Evolutionary conservation across 2,888 invertebrate genomes (phyloP), one percentile per base, ranked within the genome.

Genomic region (Nycteola revayana): DNA sequence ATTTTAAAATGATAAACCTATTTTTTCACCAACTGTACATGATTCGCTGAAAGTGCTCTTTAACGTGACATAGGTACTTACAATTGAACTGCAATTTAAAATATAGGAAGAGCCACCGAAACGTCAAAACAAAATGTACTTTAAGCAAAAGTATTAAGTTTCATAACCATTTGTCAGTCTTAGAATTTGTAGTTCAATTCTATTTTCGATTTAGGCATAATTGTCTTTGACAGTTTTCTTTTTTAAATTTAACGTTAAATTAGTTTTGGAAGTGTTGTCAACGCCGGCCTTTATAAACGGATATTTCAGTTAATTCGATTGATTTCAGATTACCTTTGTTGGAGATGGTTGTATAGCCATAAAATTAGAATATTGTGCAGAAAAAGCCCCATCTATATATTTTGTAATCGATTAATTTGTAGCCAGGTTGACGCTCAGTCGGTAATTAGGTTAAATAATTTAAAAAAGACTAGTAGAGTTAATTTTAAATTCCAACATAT

Each of bases 161-260:
- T 18, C 18, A 18, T 5, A 18, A 3, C 18, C 18, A 18, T 18
- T n/a, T 18, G 18, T 18, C 18, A n/a, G n/a, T n/a, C n/a, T n/a
- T n/a, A n/a, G n/a, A n/a, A n/a, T n/a, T n/a, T n/a, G n/a, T 18
- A 18, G 4, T 18, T 3, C n/a, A 21, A 21, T 7, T n/a, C 21
- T 14, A 33, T 33, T 34, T 9, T 3, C 10, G 9, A 32, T 23
- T 31, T 24, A 26, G 18, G 32, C 22, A 32, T 21, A 28, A 31
- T 10, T 28, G 21, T 25, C 44, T 37, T 28, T 27, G 25, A 3
- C 28, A 25, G 32, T 25, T 28, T 47, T 20, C 28, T 42, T 28
- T 33, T 41, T 33, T 42, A 30, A 45, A 56, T 34, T 32, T 40
- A 27, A 47, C 50, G 50, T 43, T 42, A 50, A 56, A 56, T 55